phyloP scores from a whole-genome alignment of 2,888 invertebrate species.

The Nymphalis polychloros region DNA sequence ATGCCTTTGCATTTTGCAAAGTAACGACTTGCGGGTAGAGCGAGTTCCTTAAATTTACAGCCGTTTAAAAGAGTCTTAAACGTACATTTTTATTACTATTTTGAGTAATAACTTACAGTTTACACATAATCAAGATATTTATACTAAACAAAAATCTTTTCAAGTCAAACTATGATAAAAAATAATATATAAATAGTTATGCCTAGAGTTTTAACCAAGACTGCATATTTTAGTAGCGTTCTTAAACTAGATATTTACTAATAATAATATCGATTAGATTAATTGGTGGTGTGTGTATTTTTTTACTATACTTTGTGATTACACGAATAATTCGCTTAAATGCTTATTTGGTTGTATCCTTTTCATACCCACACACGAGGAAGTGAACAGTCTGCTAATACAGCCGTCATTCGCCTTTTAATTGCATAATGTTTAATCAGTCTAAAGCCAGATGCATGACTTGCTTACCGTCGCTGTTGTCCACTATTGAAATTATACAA shows the following conservation, averaged over 20 bases:
- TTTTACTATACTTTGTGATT: not conserved
- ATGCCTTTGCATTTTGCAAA: slow-evolving; percentile 30
- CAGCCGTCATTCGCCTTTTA: not conserved
- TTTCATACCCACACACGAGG: not conserved
- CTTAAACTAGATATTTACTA: no score
- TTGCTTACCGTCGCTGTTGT: not conserved
- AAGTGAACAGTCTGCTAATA: not conserved
- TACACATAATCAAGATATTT: not conserved
- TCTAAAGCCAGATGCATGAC: slow-evolving; percentile 1
- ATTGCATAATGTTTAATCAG: not conserved
- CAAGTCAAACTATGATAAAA: no score
- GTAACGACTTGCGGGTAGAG: slow-evolving; percentile 22
- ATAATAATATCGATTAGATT: no score
- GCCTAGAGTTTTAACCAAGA: no score
- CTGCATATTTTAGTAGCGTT: no score
- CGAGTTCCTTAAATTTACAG: slow-evolving; percentile 14
- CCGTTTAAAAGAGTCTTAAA: slow-evolving; percentile 8
- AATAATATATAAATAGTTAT: no score
- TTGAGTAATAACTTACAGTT: not conserved
- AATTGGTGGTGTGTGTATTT: no score
- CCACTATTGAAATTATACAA: not conserved
- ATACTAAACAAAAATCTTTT: not conserved
- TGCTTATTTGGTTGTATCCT: not conserved
- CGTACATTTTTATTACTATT: slow-evolving; percentile 1
- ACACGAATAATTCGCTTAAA: not conserved